Percentiles rank a stretch among this genome's conserved stretches.
Evolutionary conservation across 2,113 vertebrate genomes (phyloP).

Genomic region (Phycodurus eques): DNA sequence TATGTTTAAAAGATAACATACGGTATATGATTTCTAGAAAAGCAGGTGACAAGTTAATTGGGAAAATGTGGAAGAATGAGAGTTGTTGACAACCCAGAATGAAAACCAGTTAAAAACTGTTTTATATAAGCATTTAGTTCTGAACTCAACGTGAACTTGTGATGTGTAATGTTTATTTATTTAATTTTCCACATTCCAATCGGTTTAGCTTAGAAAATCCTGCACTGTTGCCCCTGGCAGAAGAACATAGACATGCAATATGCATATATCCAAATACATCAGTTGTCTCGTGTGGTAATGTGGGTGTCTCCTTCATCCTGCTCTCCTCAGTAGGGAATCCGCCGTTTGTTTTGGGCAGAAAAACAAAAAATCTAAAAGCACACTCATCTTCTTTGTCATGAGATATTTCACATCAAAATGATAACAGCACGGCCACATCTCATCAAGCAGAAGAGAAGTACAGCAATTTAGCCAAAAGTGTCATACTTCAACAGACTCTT

Average conservation of each 20-base stretch:
- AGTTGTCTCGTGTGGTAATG: conserved; percentile 50
- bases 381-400: conserved; percentile 14
- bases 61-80: background rate
- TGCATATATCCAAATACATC: conserved; percentile 57
- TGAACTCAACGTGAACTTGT: background rate
- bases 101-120: background rate
- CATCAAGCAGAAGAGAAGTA: conserved; percentile 7
- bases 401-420: conserved; percentile 23
- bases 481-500: conserved; percentile 23
- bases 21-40: background rate
- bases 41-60: background rate
- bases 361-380: conserved; percentile 44
- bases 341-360: conserved; percentile 49
- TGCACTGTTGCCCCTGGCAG: background rate
- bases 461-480: conserved; percentile 26
- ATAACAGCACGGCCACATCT: conserved; percentile 9
- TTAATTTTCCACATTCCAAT: background rate
- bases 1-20: background rate
- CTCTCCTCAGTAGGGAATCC: conserved; percentile 25
- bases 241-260: conserved; percentile 2
- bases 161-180: background rate
- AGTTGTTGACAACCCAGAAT: background rate
- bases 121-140: background rate
- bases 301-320: conserved; percentile 38
- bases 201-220: background rate